Base-by-base conservation (phyloP, 2,888 invertebrate genomes). In the Junonia oenone region DNA sequence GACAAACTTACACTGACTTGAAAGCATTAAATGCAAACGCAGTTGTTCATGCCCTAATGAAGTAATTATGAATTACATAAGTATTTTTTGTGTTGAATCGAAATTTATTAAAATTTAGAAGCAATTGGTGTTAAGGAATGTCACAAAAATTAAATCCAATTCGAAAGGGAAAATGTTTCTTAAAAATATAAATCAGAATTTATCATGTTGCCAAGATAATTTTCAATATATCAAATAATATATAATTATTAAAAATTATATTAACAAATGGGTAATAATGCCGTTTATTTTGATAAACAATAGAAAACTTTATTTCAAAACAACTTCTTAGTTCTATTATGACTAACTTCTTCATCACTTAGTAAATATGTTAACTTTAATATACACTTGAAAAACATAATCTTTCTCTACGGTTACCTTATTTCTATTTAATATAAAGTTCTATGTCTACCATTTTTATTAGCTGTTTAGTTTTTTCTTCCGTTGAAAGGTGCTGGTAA, bases 1-100 rank as follows among this genome's bases (percentile, higher is more conserved):
- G 99, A 1, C 99, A 99, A 90, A 99, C 99, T 0, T 99, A 99
- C 83, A 96, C 97, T 0, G 99, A 99, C 90, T 91, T 99, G 71
- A 98, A 98, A 81, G 98, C 97, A 56, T 92, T 99, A 66, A 99
- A 99, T 81, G 97, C 96, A 8, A 97, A 96, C 77, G 98, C 99
- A 51, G 98, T 99, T 37, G 99, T 99, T 4, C 95, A 97, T 75
- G 96, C 99, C 53, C 91, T 99, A 55, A 97, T 99, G 95, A 99
- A 98, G 88, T 97, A 85, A 91, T 33, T 14, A 13, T n/a, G 13
- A 6, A 5, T 5, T 35, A n/a, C 6, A 31, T 31, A 3, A 1
- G 1, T 6, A 35, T 37, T 15, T 19, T 11, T 38, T 19, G 15
- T 11, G 35, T 13, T 14, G 15, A 40, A 17, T 38, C 15, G 15